phyloP scores from a whole-genome alignment of 2,888 invertebrate genomes.

The Pseudococcus jackbeardsleyi region DNA sequence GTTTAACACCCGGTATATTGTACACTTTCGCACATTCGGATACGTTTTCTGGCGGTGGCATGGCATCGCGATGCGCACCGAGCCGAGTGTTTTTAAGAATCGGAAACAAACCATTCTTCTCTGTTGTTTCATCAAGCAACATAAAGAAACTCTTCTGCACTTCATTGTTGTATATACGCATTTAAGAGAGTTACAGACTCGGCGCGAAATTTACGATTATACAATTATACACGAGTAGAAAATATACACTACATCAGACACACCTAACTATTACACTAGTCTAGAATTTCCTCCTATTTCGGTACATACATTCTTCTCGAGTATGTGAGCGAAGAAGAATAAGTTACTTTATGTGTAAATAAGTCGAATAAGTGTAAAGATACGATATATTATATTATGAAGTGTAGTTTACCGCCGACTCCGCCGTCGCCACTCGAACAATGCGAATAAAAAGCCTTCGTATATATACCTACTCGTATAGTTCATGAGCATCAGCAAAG shows the following conservation, averaged over 20 bases:
- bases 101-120: constrained; percentile 45
- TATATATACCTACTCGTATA: neutral
- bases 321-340: neutral
- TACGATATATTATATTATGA: neutral
- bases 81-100: constrained; percentile 2
- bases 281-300: neutral
- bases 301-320: neutral
- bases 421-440: neutral
- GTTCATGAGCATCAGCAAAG: neutral
- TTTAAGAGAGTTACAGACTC: neutral
- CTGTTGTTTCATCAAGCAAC: constrained; percentile 36
- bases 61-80: neutral
- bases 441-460: constrained; percentile 9
- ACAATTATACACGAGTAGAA: neutral
- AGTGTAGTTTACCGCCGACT: neutral
- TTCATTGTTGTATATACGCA: neutral
- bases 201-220: constrained; percentile 25
- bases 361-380: constrained; percentile 15
- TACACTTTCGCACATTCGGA: neutral
- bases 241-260: neutral
- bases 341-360: constrained; percentile 29
- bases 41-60: neutral
- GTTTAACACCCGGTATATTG: neutral
- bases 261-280: neutral
- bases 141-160: constrained; percentile 26